Evolutionary conservation across 2,888 invertebrate genomes (phyloP).

Genomic region (Cerastoderma edule): DNA sequence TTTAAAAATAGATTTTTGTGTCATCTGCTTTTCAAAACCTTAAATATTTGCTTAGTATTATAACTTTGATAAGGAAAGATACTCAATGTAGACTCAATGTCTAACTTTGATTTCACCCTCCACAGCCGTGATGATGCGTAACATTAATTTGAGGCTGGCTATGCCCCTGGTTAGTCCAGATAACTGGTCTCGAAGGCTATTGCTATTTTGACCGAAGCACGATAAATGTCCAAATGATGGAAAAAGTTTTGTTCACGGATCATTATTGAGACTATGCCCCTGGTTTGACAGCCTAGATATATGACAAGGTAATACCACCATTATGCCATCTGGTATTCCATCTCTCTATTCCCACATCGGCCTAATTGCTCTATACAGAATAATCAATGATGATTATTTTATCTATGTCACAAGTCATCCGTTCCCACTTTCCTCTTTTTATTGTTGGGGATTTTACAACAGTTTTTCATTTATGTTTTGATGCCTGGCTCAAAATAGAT

Average conservation of each 20-base stretch:
- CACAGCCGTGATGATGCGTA: too few species aligned
- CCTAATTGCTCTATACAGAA: too few species aligned
- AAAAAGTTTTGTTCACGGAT: conserved; percentile 9
- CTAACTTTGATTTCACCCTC: too few species aligned
- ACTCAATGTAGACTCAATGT: too few species aligned
- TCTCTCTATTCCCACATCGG: conserved; percentile 3
- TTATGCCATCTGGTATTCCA: background rate
- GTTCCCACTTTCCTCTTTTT: conserved; percentile 16
- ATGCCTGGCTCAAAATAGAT: too few species aligned
- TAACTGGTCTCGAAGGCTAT: background rate
- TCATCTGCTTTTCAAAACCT: too few species aligned
- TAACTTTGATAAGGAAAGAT: too few species aligned
- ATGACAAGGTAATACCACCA: background rate
- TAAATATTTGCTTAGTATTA: too few species aligned
- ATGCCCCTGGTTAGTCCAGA: background rate
- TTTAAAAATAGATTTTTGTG: too few species aligned
- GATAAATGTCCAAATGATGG: background rate
- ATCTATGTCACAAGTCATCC: conserved; percentile 5
- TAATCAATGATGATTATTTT: conserved; percentile 12
- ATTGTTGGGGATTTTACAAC: background rate
- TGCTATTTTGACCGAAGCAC: background rate
- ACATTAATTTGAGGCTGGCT: background rate
- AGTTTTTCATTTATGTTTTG: background rate
- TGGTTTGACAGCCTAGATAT: background rate
- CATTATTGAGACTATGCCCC: background rate